These are phyloP conservation scores for Tamandua tetradactyla DNA, from an alignment of 2,797 vertebrate species.

Conservation along the genomic window DNA sequence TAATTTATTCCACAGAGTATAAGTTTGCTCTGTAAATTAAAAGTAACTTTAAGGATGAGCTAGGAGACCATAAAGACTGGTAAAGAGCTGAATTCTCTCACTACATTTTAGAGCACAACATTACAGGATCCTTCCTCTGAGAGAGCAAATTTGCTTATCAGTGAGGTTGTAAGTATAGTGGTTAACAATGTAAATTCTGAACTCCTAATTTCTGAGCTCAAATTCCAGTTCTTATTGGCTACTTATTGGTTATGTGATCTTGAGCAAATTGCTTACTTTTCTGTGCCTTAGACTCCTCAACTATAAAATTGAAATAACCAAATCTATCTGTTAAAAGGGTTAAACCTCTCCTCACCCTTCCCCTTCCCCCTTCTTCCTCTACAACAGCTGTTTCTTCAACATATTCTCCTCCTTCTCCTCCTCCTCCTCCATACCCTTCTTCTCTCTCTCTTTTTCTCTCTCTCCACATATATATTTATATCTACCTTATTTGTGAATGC, in stretches of 20 bases:
- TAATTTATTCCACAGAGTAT: slow-evolving; percentile 37
- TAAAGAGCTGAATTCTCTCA: slow-evolving; percentile 3
- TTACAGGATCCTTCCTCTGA: not conserved
- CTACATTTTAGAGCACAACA: not conserved
- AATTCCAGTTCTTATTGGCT: not conserved
- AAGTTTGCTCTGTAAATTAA: slow-evolving; percentile 47
- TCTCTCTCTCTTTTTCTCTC: too few relatives aligned
- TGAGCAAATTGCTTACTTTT: not conserved
- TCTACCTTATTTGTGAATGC: not conserved
- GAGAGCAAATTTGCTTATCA: not conserved
- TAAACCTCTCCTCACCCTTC: not conserved
- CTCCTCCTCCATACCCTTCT: too few relatives aligned
- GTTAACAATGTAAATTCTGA: not conserved
- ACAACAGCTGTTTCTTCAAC: too few relatives aligned
- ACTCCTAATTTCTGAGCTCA: not conserved
- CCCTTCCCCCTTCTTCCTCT: too few relatives aligned
- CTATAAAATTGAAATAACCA: not conserved
- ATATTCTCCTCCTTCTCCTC: too few relatives aligned
- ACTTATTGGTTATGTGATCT: not conserved
- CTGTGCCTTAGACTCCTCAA: not conserved
- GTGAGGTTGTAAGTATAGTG: not conserved
- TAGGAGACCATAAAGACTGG: not conserved
- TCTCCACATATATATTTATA: too few relatives aligned
- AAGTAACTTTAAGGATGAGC: not conserved
- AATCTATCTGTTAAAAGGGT: not conserved